Evolutionary conservation across 2,888 invertebrate species (phyloP), one percentile per base, ranked within the genome.

Genomic region (Apamea monoglypha): DNA sequence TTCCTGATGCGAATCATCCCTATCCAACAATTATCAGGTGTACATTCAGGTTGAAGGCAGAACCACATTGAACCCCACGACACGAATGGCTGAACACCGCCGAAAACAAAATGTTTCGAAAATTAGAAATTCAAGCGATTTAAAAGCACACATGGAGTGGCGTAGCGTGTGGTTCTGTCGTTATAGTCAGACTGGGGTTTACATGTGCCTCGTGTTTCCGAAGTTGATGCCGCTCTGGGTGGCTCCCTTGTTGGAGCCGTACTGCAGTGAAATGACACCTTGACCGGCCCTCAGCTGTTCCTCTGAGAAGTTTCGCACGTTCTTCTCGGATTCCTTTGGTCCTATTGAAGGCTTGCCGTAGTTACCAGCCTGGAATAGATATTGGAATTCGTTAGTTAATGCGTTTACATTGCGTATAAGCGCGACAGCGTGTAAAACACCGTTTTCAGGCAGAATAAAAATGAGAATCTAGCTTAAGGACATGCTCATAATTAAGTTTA

Each of bases 171-270:
- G 74, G 70, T 64, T 50, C 64, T 29, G 68, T 56, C 72, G 64
- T 67, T 47, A n/a, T 25, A 18, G 50, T 47, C 50, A 63, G 74
- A 64, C 47, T 76, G 66, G n/a, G 18, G n/a, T 91, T 94, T 98
- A 99, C 99, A 99, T 99, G 97, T 99, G 99, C 96, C 99, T 98
- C 92, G 99, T 99, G 97, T 99, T 99, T 90, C 99, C 99, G 92
- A 99, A 99, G 96, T 98, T 99, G 94, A 99, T 99, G 80, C 99
- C 99, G 88, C 99, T 98, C 95, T 99, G 99, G 93, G 97, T 99
- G 91, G 99, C 99, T 50, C 99, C 99, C 96, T 99, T 99, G 97
- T 99, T 99, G 92, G 99, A 99, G 81, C 99, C 99, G 95, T 99
- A 99, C 95, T 99, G 99, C 79, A 99, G 97, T 76, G 99, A 98